Conservation (phyloP, 2,797 vertebrate species). For the Pangasius djambal region DNA sequence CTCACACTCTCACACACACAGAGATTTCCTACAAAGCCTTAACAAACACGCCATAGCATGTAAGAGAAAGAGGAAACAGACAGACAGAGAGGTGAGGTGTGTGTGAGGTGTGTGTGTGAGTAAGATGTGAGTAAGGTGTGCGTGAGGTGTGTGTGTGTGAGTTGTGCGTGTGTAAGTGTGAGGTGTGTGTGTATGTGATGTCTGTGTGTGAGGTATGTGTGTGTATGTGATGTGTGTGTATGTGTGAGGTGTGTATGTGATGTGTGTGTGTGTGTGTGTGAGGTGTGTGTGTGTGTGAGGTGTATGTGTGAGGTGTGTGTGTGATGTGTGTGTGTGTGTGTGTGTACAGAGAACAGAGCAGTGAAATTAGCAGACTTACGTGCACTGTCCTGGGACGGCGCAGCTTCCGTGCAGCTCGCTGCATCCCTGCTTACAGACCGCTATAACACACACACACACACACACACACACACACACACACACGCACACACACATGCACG, state of each 20-base stretch:
- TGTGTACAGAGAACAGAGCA: background rate
- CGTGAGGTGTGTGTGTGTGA: background rate
- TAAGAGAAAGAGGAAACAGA: background rate
- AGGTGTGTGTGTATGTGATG: background rate
- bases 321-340: background rate
- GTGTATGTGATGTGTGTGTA: background rate
- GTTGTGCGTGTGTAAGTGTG: background rate
- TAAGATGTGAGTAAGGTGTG: background rate
- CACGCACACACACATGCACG: constrained; percentile 13
- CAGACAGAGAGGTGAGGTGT: background rate
- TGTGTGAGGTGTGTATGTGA: background rate
- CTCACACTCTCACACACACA: background rate
- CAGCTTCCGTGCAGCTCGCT: constrained; percentile 85
- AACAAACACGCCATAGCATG: background rate
- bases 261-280: background rate
- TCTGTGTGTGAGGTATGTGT: background rate
- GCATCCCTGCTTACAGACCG: constrained; percentile 93
- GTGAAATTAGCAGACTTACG: constrained; percentile 76
- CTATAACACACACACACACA: constrained; percentile 65
- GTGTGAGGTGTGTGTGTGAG: background rate
- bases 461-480: constrained; percentile 17
- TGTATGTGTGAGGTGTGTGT: background rate
- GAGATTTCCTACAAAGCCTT: background rate
- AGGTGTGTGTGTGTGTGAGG: too few relatives aligned
- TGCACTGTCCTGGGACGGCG: constrained; percentile 85